phyloP scores from a whole-genome alignment of 2,797 vertebrate genomes.

The Nasua narica region DNA sequence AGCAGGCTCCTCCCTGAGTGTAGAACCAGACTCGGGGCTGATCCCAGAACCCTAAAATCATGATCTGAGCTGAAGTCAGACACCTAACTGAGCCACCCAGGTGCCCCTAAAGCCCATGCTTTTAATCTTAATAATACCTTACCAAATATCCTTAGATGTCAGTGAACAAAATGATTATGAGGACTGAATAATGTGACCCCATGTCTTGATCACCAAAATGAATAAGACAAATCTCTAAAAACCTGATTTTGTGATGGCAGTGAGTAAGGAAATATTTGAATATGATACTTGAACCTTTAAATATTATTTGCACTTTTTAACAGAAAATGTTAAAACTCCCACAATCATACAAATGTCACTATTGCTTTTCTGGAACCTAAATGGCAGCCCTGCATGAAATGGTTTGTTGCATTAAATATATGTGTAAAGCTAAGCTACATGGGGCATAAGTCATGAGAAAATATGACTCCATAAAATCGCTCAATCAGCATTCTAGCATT shows the following conservation, averaged over 20 bases:
- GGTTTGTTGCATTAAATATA: not conserved
- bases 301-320: not conserved
- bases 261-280: not conserved
- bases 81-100: not conserved
- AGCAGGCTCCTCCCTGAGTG: not conserved
- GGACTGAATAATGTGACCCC: not conserved
- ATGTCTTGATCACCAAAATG: not conserved
- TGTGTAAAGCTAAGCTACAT: not conserved
- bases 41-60: not conserved
- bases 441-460: not conserved
- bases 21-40: not conserved
- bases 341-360: not conserved
- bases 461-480: not conserved
- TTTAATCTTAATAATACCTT: not conserved
- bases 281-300: not conserved
- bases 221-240: not conserved
- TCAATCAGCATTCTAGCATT: not conserved
- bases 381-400: not conserved
- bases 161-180: not conserved
- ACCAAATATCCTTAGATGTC: not conserved
- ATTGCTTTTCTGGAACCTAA: constrained; percentile 5
- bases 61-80: not conserved
- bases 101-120: not conserved
- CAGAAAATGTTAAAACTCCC: not conserved
- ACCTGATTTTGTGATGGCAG: not conserved